phyloP scores from a whole-genome alignment of 92 coral and sea anemone species.

The Heliopora coerulea region DNA sequence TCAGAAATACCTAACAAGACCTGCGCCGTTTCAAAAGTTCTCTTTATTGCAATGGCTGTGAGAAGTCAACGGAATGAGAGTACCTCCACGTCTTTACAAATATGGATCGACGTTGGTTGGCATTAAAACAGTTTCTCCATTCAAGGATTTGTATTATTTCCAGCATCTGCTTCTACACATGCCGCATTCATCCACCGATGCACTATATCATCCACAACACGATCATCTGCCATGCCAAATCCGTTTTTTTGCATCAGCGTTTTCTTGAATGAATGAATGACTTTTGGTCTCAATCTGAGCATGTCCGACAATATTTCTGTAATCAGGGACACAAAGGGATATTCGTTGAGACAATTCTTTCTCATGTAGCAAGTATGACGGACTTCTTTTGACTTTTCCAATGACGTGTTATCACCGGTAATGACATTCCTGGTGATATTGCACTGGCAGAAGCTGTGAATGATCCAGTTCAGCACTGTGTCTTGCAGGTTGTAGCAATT shows the following conservation, averaged over 20 bases:
- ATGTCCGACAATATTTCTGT: background rate
- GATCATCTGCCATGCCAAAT: background rate
- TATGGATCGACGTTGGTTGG: constrained; percentile 11
- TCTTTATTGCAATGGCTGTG: background rate
- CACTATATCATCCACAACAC: constrained; percentile 13
- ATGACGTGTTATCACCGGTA: no score
- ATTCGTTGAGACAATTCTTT: background rate
- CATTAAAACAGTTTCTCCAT: constrained; percentile 15
- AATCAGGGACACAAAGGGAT: background rate
- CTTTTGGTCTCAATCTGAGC: background rate
- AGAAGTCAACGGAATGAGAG: background rate
- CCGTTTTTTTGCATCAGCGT: background rate
- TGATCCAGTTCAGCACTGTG: no score
- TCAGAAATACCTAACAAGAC: background rate
- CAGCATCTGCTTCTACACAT: constrained; percentile 6
- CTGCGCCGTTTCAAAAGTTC: background rate
- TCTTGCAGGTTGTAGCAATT: no score
- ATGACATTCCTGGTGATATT: no score
- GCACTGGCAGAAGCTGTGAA: no score
- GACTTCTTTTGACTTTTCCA: no score
- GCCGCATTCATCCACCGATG: background rate
- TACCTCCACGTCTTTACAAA: background rate
- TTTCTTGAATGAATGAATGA: no score
- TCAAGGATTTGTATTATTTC: background rate
- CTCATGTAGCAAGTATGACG: background rate